Conservation (phyloP, 2,113 vertebrate genomes). For the Todiramphus saurophagus region DNA sequence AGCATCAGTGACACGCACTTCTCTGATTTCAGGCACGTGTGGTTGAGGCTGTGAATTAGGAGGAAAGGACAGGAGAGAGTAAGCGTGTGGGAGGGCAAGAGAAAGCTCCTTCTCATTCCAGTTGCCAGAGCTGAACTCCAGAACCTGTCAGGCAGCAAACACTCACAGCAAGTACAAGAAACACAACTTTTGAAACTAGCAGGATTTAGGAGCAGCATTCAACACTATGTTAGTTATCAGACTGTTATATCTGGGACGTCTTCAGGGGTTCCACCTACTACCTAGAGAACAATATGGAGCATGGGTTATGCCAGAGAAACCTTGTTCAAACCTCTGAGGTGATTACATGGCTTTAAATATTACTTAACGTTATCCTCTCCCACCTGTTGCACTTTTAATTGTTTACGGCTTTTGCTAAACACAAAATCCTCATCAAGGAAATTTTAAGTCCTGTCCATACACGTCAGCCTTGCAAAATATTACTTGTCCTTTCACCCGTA, state of each 20-base stretch:
- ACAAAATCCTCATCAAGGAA: background rate
- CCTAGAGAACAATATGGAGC: background rate
- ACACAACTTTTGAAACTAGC: background rate
- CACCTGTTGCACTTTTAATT: background rate
- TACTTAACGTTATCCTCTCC: background rate
- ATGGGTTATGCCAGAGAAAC: background rate
- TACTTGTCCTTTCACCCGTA: background rate
- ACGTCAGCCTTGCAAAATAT: constrained; percentile 1
- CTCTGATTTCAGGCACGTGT: background rate
- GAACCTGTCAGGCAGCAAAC: constrained; percentile 40
- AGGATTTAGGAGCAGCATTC: background rate
- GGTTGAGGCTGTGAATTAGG: background rate
- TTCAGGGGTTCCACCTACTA: background rate
- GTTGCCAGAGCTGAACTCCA: background rate
- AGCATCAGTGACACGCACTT: background rate
- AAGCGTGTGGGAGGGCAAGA: background rate
- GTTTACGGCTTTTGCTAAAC: background rate
- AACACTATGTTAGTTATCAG: background rate
- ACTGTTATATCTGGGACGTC: background rate
- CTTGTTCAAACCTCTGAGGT: background rate
- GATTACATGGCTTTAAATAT: background rate
- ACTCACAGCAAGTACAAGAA: constrained; percentile 1
- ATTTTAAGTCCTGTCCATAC: background rate
- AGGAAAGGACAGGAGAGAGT: background rate
- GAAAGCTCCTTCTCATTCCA: background rate